Base-by-base conservation (phyloP, 1,140 invertebrate genomes). In the Acromyrmex charruanus region DNA sequence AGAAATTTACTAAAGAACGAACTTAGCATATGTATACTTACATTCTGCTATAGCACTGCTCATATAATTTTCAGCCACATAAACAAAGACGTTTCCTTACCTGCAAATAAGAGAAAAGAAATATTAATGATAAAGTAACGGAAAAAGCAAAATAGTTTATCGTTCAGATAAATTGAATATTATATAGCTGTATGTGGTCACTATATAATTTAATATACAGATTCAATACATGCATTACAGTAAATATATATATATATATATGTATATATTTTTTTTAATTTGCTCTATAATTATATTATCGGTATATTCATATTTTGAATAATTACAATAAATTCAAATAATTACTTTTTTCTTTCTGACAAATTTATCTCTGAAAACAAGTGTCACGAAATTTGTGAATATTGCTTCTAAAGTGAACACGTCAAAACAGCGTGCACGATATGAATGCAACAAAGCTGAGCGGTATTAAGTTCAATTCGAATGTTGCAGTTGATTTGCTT, bases 401-500 rank as follows among this genome's bases (percentile, higher is more conserved):
- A 21, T 44, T 44, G n/a, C n/a, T 44, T 14, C 10, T 44, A 5
- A 58, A 55, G 51, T 4, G n/a, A 74, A 74, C 51, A n/a, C 28
- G 28, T 77, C 12, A 44, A 80, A 82, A 44, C 21, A 49, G 31
- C 12, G 28, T 18, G n/a, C 18, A 49, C 68, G 68, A 65, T 66
- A 66, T 18, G 55, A 63, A 16, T 69, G 65, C 49, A 68, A 3
- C 21, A 69, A 28, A 65, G 25, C 51, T 16, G n/a, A 58, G 65
- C 55, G 39, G 72, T 63, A 63, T 74, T 59, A 81, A 74, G 44
- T 88, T 71, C 31, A 63, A 81, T 71, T 63, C 74, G 31, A 39
- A 72, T 77, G n/a, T 16, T 44, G 39, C 2, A 44, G 77, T 91
- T 89, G 86, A 90, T 90, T 89, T 91, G 88, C 79, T 90, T 89